These are phyloP conservation scores for Clarias fuscus DNA, from an alignment of 2,797 vertebrate species.

Conservation along the genomic window DNA sequence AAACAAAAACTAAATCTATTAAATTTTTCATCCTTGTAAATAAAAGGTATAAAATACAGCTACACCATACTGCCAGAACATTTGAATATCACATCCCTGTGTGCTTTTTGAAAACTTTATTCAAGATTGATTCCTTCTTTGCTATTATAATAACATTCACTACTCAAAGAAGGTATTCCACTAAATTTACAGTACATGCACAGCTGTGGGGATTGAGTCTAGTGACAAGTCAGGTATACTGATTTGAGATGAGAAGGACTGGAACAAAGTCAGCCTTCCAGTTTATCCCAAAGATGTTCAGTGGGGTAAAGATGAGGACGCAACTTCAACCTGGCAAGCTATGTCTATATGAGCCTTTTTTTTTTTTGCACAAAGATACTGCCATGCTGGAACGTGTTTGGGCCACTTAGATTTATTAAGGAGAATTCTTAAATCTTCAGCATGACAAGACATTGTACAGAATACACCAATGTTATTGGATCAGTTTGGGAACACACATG, in stretches of 20 bases:
- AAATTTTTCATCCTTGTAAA: background rate
- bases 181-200: background rate
- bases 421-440: too few species aligned
- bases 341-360: background rate
- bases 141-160: background rate
- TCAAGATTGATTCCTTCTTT: background rate
- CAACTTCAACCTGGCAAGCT: background rate
- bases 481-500: background rate
- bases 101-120: background rate
- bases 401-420: background rate
- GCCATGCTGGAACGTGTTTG: background rate
- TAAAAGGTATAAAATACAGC: background rate
- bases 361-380: too few species aligned
- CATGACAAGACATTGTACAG: background rate
- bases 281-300: background rate
- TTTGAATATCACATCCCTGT: background rate
- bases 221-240: background rate
- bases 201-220: background rate
- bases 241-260: background rate
- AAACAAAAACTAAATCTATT: background rate
- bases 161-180: background rate
- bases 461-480: background rate
- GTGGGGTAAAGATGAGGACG: background rate
- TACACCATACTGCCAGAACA: background rate
- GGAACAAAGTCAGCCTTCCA: background rate